phyloP scores from a whole-genome alignment of 2,797 vertebrate species.

The Leucoraja ocellata region DNA sequence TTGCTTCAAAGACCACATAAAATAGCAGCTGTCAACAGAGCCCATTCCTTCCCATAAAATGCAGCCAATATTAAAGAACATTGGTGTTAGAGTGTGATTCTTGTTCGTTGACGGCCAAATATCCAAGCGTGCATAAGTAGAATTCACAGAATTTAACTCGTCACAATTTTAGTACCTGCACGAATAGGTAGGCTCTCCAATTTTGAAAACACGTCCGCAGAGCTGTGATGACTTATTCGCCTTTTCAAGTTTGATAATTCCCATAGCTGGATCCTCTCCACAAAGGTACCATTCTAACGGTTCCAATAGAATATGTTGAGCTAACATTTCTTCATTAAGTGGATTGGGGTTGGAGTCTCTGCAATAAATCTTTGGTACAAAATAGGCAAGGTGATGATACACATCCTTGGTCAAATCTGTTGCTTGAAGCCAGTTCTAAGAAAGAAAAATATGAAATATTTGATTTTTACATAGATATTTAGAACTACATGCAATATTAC shows the following conservation, averaged over 20 bases:
- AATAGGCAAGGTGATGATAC: slow-evolving; percentile 75
- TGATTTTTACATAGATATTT: neutral
- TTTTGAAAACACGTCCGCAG: slow-evolving; percentile 92
- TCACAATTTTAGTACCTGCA: slow-evolving; percentile 71
- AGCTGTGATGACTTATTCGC: slow-evolving; percentile 84
- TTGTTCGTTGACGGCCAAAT: neutral
- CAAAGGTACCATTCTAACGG: slow-evolving; percentile 91
- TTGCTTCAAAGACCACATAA: neutral
- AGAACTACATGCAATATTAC: neutral
- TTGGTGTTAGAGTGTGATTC: neutral
- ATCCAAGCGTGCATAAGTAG: neutral
- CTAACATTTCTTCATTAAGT: slow-evolving; percentile 79
- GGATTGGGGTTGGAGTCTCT: slow-evolving; percentile 70
- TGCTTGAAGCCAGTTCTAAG: slow-evolving; percentile 79
- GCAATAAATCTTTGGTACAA: slow-evolving; percentile 86
- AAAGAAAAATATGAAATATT: slow-evolving; percentile 38
- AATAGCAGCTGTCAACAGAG: neutral
- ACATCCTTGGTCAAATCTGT: slow-evolving; percentile 76
- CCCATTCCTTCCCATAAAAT: neutral
- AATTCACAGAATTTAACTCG: neutral
- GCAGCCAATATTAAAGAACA: neutral
- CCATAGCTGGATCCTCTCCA: slow-evolving; percentile 76
- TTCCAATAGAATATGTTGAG: slow-evolving; percentile 75
- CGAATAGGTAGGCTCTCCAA: slow-evolving; percentile 92
- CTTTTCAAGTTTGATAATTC: slow-evolving; percentile 78